Base-by-base conservation (phyloP, 2,888 invertebrate species). In the Heteromyza rotundicornis region DNA sequence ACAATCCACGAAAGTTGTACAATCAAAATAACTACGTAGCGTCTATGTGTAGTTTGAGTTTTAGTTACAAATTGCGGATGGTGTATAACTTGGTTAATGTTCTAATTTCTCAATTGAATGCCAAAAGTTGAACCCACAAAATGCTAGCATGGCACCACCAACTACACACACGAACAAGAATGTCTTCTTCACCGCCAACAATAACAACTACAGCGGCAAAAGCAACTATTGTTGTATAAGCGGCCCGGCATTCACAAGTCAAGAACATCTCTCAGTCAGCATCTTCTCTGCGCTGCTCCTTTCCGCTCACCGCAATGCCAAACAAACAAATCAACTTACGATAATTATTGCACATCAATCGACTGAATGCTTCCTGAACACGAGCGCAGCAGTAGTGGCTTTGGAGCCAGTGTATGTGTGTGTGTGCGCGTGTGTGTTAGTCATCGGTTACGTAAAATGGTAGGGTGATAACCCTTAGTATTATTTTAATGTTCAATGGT, bases 281-380 rank as follows among this genome's bases (percentile, higher is more conserved):
- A 8, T 56, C 47, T 47, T 56, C 27, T 17, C 36, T 17, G 17
- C 7, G 2, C 49, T 49, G 20, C 49, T 49, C 20, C 49, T 19
- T 19, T 49, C 49, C 19, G 35, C 19, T 55, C 50, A 20, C 50
- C 53, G 49, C 32, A 62, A 60, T 62, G 57, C 59, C 76, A 79
- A 76, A 75, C 75, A 77, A 78, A 77, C 76, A 76, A 79, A 79
- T 75, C 75, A 77, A 78, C 76, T 78, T 77, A 71, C 72, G 76
- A 77, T 75, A 79, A 79, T 79, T 79, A 78, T 75, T 72, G 69
- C 75, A 73, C 76, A 77, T 77, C 78, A 76, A 77, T 78, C 75
- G 70, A 71, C 63, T 72, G 66, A 68, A 65, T 63, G 65, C 61
- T 67, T 68, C 53, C 50, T 49, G 14, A 40, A n/a, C n/a, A 40